Percentiles rank a stretch among this genome's conserved stretches.
phyloP scores from a whole-genome alignment of 2,113 vertebrate species.

The Psophia crepitans region DNA sequence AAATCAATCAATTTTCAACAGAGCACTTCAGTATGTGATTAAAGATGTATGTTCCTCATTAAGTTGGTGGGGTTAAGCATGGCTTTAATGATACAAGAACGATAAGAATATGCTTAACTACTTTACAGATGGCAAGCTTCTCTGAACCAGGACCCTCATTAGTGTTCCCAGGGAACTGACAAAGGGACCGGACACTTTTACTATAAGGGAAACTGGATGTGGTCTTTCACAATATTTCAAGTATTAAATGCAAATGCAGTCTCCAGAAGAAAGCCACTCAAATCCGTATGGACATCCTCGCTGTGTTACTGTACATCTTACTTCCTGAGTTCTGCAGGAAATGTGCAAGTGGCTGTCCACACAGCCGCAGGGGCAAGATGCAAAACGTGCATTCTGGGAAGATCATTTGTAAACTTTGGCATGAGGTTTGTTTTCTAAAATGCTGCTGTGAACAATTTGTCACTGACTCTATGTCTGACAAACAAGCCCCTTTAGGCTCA shows the following conservation, averaged over 20 bases:
- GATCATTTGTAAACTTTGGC: background rate
- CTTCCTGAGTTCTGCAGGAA: background rate
- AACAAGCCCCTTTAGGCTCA: constrained; percentile 1
- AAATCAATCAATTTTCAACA: constrained; percentile 45
- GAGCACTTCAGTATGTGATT: constrained; percentile 12
- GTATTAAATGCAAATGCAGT: background rate
- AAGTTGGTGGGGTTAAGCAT: background rate
- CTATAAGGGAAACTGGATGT: background rate
- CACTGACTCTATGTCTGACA: background rate
- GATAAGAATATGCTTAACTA: background rate
- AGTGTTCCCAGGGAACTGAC: background rate
- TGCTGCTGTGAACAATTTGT: background rate
- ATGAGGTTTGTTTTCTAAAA: constrained; percentile 9
- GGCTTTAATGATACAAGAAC: constrained; percentile 3
- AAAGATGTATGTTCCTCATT: constrained; percentile 33
- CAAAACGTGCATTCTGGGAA: background rate
- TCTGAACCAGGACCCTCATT: background rate
- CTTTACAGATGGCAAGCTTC: background rate
- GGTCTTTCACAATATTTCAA: background rate
- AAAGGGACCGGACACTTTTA: background rate
- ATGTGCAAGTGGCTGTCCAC: background rate
- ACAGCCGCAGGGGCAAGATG: background rate
- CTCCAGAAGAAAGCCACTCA: constrained; percentile 7
- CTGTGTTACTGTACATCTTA: background rate
- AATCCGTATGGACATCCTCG: background rate